A percentile compares a stretch with the other conserved stretches of the same genome.
phyloP scores from a whole-genome alignment of 2,888 invertebrate species.

The Apodemia zela region DNA sequence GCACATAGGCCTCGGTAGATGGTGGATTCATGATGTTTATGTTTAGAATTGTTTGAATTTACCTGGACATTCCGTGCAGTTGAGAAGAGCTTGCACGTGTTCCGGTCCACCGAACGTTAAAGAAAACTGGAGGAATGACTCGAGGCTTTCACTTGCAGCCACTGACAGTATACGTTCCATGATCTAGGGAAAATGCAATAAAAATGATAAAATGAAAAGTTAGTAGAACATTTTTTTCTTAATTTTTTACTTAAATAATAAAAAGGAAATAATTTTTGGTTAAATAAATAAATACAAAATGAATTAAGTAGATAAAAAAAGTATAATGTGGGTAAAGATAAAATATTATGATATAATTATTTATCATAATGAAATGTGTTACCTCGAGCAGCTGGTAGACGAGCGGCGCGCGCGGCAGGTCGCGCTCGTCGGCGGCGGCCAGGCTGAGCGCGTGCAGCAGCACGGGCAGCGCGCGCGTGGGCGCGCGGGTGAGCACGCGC shows the following conservation, averaged over 20 bases:
- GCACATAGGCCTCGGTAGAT: no score
- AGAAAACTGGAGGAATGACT: conserved; percentile 92
- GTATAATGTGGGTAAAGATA: no score
- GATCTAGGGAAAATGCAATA: conserved; percentile 82
- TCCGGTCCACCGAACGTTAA: conserved; percentile 94
- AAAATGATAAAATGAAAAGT: no score
- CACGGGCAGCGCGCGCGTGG: conserved; percentile 90
- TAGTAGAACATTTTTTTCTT: neutral
- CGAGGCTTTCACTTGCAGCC: conserved; percentile 91
- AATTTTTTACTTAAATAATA: neutral
- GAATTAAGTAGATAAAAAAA: no score
- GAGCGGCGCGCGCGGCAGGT: conserved; percentile 86
- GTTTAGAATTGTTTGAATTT: conserved; percentile 19
- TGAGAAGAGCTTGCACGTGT: conserved; percentile 91
- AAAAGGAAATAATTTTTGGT: neutral
- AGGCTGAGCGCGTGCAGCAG: conserved; percentile 92
- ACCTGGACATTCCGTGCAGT: conserved; percentile 88
- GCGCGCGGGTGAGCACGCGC: conserved; percentile 92
- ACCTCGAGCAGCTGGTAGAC: conserved; percentile 94
- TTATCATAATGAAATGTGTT: conserved; percentile 16
- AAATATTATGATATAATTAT: no score
- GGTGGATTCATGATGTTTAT: no score
- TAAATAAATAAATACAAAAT: no score
- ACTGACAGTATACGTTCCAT: conserved; percentile 97
- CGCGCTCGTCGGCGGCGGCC: conserved; percentile 79